Evolutionary conservation across 2,797 vertebrate genomes (phyloP).

Genomic region (Natrix natrix): DNA sequence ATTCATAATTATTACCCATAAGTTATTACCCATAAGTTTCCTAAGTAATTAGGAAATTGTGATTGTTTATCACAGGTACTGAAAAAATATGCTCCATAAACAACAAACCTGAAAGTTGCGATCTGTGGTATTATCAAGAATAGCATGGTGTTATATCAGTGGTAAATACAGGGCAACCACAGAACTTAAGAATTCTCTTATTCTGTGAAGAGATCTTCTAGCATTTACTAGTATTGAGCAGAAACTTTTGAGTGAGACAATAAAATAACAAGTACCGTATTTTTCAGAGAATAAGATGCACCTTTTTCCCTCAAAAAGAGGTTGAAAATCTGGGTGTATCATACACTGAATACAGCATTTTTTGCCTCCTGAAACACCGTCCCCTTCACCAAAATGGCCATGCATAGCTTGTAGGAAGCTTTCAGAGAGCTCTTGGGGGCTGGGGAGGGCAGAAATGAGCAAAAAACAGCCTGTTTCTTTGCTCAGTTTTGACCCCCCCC

Average conservation of each 20-base stretch:
- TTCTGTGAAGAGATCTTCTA: neutral
- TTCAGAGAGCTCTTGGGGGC: no score
- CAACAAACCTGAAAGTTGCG: neutral
- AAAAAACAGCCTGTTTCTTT: no score
- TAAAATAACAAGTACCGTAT: neutral
- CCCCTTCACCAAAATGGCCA: no score
- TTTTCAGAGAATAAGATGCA: no score
- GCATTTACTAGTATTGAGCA: neutral
- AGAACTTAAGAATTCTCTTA: neutral
- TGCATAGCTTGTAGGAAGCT: no score
- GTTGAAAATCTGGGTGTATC: no score
- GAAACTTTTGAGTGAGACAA: neutral
- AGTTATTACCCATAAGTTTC: neutral
- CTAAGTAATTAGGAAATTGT: neutral
- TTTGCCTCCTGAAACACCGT: no score
- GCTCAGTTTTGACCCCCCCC: no score
- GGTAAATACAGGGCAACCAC: neutral
- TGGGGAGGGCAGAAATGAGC: no score
- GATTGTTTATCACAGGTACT: neutral
- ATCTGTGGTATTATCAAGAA: neutral
- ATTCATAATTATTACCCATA: neutral
- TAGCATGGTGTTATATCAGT: neutral
- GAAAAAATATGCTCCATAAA: neutral
- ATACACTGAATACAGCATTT: no score
- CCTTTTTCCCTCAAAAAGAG: no score